phyloP scores from a whole-genome alignment of 92 coral and sea anemone genomes.

The Desmophyllum pertusum region DNA sequence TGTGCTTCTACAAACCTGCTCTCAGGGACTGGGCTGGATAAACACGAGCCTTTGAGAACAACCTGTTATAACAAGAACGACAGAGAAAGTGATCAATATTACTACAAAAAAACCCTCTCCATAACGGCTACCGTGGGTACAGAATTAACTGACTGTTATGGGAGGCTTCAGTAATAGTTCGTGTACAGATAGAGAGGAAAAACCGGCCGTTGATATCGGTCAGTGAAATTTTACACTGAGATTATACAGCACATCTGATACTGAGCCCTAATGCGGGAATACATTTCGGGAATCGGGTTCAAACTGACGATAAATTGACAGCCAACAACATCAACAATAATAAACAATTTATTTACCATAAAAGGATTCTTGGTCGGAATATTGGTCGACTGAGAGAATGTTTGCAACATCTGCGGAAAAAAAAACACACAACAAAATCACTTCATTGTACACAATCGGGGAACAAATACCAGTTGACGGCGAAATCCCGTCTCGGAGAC shows the following conservation, averaged over 20 bases:
- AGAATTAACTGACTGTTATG: background rate
- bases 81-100: background rate
- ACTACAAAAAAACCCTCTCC: background rate
- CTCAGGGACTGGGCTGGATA: constrained; percentile 60
- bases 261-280: too few species aligned
- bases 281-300: too few species aligned
- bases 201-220: too few species aligned
- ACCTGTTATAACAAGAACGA: constrained; percentile 34
- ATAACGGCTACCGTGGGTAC: background rate
- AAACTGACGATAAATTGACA: too few species aligned
- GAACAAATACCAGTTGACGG: too few species aligned
- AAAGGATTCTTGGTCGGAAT: constrained; percentile 79
- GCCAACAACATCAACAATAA: background rate
- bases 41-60: constrained; percentile 72
- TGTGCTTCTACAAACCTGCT: constrained; percentile 52
- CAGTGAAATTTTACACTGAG: too few species aligned
- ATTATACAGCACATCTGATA: too few species aligned
- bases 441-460: too few species aligned
- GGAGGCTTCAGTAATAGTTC: background rate
- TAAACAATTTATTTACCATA: constrained; percentile 51
- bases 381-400: constrained; percentile 63
- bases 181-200: too few species aligned
- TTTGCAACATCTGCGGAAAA: constrained; percentile 56
- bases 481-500: too few species aligned
- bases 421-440: background rate